Evolutionary conservation across 2,888 invertebrate species (phyloP), one percentile per base, ranked within the genome.

Genomic region (Anticlea derivata): DNA sequence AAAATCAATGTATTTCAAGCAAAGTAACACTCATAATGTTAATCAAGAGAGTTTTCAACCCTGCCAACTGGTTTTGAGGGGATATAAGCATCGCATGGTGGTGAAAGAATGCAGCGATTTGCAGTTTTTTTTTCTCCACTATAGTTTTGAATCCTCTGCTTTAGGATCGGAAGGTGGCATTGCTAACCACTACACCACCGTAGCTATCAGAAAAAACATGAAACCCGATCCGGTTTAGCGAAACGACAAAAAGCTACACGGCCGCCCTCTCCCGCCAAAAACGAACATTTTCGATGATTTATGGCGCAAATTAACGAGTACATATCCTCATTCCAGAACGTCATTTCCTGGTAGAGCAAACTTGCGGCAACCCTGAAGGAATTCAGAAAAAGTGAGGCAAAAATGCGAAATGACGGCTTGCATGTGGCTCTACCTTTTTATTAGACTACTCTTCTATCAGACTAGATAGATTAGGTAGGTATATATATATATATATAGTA

Each of bases 301-400:
- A 90, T 90, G 90, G 76, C 75, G 82, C 86, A 89, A 89, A 90
- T 90, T 90, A 90, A 89, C 89, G 85, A 87, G 89, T 84, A 86
- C 78, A 83, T 86, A 89, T 89, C 90, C 89, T 88, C 90, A 90
- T 90, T 90, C 90, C 86, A 70, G 70, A 73, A 70, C 83, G 76
- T 88, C 89, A 87, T 89, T 90, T 90, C 90, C 90, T 90, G 90
- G 87, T 81, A 87, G 87, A 90, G 68, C 83, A 76, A 78, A 75
- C 76, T 75, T 71, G 80, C 79, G 73, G 74, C 70, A 73, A 73
- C 76, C 73, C 80, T 78, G 75, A 78, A 75, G 73, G 74, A 73
- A 71, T 68, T 63, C 58, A 57, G 69, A 83, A 86, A 87, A 80
- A 70, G 55, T 38, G 49, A 50, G 50, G 70, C 78, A 73, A 78